Percentiles rank a stretch among this genome's conserved stretches.
Evolutionary conservation across 2,888 invertebrate genomes (phyloP).

Genomic region (Chrysopilus asiliformis): DNA sequence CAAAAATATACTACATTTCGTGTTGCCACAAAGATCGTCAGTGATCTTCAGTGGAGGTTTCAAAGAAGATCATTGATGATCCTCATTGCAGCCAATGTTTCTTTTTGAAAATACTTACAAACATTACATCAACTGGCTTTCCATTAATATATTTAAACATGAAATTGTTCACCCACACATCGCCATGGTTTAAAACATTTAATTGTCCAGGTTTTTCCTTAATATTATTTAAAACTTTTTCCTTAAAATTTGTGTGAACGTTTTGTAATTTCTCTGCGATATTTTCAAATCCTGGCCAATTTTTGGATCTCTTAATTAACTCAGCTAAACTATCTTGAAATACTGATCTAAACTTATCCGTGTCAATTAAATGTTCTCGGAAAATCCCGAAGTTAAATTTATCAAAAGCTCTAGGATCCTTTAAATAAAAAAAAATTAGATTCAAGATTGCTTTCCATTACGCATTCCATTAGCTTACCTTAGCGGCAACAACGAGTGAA

Average conservation of each 20-base stretch:
- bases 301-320: slow-evolving; percentile 30
- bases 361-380: too few relatives aligned
- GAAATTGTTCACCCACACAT: slow-evolving; percentile 41
- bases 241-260: slow-evolving; percentile 24
- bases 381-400: not conserved
- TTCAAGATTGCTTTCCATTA: too few relatives aligned
- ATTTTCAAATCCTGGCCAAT: slow-evolving; percentile 36
- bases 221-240: not conserved
- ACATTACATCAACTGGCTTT: slow-evolving; percentile 32
- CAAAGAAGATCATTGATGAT: too few relatives aligned
- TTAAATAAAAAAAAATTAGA: not conserved
- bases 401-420: not conserved
- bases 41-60: too few relatives aligned
- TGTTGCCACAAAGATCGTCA: too few relatives aligned
- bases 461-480: too few relatives aligned
- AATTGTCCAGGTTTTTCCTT: not conserved
- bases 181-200: slow-evolving; percentile 39
- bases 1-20: too few relatives aligned
- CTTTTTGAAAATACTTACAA: slow-evolving; percentile 35
- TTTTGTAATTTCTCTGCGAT: slow-evolving; percentile 33
- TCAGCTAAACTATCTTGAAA: slow-evolving; percentile 18
- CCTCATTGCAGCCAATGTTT: too few relatives aligned
- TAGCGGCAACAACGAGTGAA: too few relatives aligned
- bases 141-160: slow-evolving; percentile 36
- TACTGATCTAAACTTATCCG: slow-evolving; percentile 5